Base-by-base conservation (phyloP, 2,113 vertebrate species). In the Guaruba guarouba region DNA sequence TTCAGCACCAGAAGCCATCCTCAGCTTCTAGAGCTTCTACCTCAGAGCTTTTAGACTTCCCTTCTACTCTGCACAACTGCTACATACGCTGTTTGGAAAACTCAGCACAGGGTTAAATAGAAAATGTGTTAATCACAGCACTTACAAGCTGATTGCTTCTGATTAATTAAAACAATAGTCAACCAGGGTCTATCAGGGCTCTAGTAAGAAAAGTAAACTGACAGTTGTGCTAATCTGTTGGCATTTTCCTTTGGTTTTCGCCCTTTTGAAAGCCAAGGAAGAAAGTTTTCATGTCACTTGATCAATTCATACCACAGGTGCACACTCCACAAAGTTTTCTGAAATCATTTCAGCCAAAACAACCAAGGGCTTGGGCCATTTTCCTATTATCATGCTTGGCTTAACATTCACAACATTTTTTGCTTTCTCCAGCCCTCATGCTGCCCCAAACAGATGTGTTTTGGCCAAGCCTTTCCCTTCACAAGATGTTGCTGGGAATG, bases 161-260 rank as follows among this genome's bases (percentile, higher is more conserved):
- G 77, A 94, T 91, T 93, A 92, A 95, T 91, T 82, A 90, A 87
- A 94, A 79, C 77, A 80, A 64, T 64, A 78, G 84, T 92, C 90
- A 88, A 80, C 82, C 44, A 67, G 24, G 7, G 66, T 91, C 61
- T 92, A 48, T 63, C 51, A 80, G 68, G 28, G 77, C 86, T 86
- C 52, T 61, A 93, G 33, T 22, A 94, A 44, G 66, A 89, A 93
- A 96, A 86, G 74, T 55, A 82, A 96, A 68, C 84, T 48, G 74
- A 85, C 66, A 76, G 17, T 49, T 82, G n/a, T 91, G 83, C 44
- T 92, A 71, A 69, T 82, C 44, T 7, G 14, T 79, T 94, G 75
- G 37, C 61, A 67, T 71, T 76, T 92, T 69, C 62, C 46, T 94
- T 83, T 64, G 41, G 3, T 80, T 96, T 94, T 86, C 86, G 74